Base-by-base conservation (phyloP, 2,888 invertebrate genomes). In the Dasysyrphus tricinctus region DNA sequence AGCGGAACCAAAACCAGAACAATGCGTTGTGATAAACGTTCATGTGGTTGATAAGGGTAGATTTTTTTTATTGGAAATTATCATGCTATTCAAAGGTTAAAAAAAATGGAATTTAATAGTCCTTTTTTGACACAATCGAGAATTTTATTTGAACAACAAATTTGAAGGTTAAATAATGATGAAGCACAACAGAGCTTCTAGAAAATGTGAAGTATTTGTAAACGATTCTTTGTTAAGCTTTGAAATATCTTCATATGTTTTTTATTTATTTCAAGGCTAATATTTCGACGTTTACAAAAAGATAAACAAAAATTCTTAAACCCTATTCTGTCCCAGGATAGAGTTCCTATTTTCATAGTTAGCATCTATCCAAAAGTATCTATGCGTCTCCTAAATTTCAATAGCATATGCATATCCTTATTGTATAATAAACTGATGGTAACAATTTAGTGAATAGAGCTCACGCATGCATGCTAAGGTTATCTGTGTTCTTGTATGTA, bases 1-100 rank as follows among this genome's bases (percentile, higher is more conserved):
- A 39, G 12, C 39, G 37, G 56, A 57, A 57, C 34, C 16, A 9
- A 3, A 16, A 49, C 56, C 42, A 56, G 63, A 72, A 79, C 79
- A 85, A 67, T 78, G 72, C 75, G 80, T 80, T 74, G 76, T 85
- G 84, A 85, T 80, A 67, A 80, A 80, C 76, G 34, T 67, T 69
- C 32, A 24, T 73, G 37, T 19, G 39, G 74, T 47, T 32, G 24
- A 12, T 6, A 59, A 54, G 29, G 29, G 29, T 24, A n/a, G 5
- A 51, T 19, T 51, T 51, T 19, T 49, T 19, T 47, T 47, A 11
- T n/a, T 44, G 44, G n/a, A 44, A n/a, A 42, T 14, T 12, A 39
- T 39, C 12, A 3, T 39, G 0, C 12, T 2, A 2, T 37, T 0
- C 9, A 37, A 37, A 3, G 3, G 9, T 37, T 11, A 37, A 11